These are phyloP conservation scores for Tachina grossa DNA, from an alignment of 2,888 invertebrate genomes.

Conservation along the genomic window DNA sequence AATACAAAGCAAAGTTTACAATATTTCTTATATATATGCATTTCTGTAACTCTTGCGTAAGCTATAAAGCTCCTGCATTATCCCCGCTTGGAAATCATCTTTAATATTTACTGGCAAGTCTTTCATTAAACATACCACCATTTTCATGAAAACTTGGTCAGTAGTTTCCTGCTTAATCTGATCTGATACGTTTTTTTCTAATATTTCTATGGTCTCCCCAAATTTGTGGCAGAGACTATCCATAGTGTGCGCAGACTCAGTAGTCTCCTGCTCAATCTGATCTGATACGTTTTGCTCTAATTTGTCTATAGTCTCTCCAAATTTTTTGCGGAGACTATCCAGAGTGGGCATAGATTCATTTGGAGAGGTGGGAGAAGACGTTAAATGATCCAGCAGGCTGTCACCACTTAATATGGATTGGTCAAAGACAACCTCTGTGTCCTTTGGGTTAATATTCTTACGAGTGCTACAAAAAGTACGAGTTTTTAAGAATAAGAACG, in stretches of 20 bases:
- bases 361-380: neutral
- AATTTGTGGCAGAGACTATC: no score
- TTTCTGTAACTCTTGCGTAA: neutral
- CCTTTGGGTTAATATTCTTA: neutral
- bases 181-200: no score
- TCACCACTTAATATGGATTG: neutral
- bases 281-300: no score
- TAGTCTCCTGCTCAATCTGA: no score
- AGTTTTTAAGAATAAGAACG: neutral
- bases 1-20: no score
- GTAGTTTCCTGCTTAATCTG: neutral
- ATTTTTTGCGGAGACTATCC: no score
- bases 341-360: neutral
- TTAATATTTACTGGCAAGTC: slow-evolving; percentile 4
- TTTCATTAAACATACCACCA: slow-evolving; percentile 7
- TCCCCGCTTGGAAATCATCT: slow-evolving; percentile 29
- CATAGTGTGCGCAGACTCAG: no score
- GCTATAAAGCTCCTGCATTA: slow-evolving; percentile 17
- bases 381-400: neutral
- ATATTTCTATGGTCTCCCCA: no score
- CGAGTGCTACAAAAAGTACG: neutral
- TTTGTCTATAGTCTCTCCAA: no score
- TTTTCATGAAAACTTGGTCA: slow-evolving; percentile 1
- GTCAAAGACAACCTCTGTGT: neutral
- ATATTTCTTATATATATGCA: no score